A percentile compares a stretch with the other conserved stretches of the same genome.
Evolutionary conservation across 2,797 vertebrate genomes (phyloP).

Genomic region (Catharus ustulatus): DNA sequence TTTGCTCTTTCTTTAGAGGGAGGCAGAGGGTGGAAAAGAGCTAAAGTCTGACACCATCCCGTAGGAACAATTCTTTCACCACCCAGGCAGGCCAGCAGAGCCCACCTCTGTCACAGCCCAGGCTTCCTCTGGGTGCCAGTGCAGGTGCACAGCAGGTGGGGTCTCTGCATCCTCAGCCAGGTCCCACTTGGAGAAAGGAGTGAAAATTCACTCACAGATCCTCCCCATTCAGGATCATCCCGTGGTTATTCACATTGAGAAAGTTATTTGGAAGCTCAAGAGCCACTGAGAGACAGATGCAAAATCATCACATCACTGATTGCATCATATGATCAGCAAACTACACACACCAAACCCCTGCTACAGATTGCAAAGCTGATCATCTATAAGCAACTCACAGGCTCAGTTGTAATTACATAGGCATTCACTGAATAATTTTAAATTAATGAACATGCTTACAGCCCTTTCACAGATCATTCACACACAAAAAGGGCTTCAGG

Average conservation of each 20-base stretch:
- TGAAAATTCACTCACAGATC: neutral
- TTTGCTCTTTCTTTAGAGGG: neutral
- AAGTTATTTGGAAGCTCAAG: neutral
- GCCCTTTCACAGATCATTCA: neutral
- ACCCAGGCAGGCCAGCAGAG: neutral
- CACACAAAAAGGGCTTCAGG: neutral
- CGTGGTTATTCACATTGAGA: neutral
- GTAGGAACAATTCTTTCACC: neutral
- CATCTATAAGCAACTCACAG: constrained; percentile 1
- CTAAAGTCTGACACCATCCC: neutral
- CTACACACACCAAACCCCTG: neutral
- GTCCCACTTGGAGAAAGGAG: neutral
- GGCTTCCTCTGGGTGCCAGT: neutral
- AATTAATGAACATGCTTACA: constrained; percentile 7
- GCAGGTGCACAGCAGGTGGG: neutral
- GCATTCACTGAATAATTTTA: constrained; percentile 30
- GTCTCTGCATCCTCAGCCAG: neutral
- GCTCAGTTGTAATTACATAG: constrained; percentile 1
- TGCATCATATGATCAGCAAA: neutral
- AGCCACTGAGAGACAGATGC: neutral
- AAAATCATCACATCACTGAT: neutral
- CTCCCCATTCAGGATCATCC: neutral
- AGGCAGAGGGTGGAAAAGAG: neutral
- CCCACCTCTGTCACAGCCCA: neutral
- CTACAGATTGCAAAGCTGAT: neutral